These are phyloP conservation scores for Miichthys miiuy DNA, from an alignment of 2,797 vertebrate genomes.

Conservation along the genomic window DNA sequence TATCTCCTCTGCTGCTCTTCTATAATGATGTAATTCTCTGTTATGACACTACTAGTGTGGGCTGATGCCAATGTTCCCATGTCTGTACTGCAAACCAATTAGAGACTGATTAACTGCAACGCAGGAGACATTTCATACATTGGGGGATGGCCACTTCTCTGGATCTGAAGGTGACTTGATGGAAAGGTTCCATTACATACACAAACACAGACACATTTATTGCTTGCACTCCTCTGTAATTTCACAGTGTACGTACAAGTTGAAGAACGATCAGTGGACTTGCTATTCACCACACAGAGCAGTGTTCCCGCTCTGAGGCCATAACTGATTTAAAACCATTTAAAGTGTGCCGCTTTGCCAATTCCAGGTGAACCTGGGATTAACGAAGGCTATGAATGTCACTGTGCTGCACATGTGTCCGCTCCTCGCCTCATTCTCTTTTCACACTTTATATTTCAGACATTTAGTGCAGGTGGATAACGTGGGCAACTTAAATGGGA, in stretches of 20 bases:
- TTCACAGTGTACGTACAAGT: conserved; percentile 38
- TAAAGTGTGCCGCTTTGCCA: conserved; percentile 42
- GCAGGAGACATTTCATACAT: conserved; percentile 26
- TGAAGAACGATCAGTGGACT: conserved; percentile 10
- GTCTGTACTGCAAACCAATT: conserved; percentile 62
- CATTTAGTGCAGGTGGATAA: neutral
- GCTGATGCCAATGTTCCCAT: conserved; percentile 43
- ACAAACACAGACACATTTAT: conserved; percentile 39
- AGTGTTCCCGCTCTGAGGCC: conserved; percentile 24
- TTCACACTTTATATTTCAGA: neutral
- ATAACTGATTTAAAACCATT: conserved; percentile 54
- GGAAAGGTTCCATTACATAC: conserved; percentile 30
- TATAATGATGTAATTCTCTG: conserved; percentile 45
- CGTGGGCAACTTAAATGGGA: neutral
- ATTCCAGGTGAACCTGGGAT: conserved; percentile 56
- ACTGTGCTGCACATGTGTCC: neutral
- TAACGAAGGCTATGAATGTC: conserved; percentile 36
- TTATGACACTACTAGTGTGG: conserved; percentile 40
- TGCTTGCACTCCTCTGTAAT: conserved; percentile 32
- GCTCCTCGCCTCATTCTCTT: rapidly evolving
- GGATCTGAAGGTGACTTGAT: conserved; percentile 50
- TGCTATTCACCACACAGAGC: neutral
- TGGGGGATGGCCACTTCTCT: conserved; percentile 36
- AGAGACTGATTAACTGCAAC: conserved; percentile 65
- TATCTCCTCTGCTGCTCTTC: conserved; percentile 45